These are phyloP conservation scores for Electrona antarctica DNA, from an alignment of 2,113 vertebrate species.

Conservation along the genomic window DNA sequence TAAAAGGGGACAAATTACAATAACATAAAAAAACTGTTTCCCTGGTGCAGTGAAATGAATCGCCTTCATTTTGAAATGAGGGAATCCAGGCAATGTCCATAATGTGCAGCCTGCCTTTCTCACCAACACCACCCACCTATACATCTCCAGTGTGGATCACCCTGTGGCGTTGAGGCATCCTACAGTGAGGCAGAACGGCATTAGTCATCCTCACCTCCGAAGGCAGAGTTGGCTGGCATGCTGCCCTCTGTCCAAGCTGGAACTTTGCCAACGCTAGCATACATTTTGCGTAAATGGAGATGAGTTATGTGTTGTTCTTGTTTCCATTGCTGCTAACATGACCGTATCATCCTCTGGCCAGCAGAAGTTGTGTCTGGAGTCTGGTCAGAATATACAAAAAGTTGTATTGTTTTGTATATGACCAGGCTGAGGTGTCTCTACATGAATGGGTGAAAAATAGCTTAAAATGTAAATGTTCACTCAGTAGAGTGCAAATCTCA, in stretches of 20 bases:
- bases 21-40: conserved; percentile 2
- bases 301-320: conserved; percentile 26
- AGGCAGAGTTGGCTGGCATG: conserved; percentile 46
- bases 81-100: conserved; percentile 44
- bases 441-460: too few relatives aligned
- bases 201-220: conserved; percentile 72
- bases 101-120: conserved; percentile 43
- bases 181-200: conserved; percentile 45
- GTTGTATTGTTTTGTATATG: too few relatives aligned
- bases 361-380: too few relatives aligned
- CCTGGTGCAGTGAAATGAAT: conserved; percentile 10
- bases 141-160: conserved; percentile 43
- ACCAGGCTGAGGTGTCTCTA: too few relatives aligned
- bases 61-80: conserved; percentile 19
- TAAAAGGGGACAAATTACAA: neutral
- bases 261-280: conserved; percentile 51
- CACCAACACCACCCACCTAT: conserved; percentile 49
- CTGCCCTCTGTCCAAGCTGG: conserved; percentile 52
- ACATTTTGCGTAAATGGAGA: conserved; percentile 62
- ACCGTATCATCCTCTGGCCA: conserved; percentile 23
- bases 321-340: conserved; percentile 30
- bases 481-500: too few relatives aligned
- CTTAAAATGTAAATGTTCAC: too few relatives aligned
- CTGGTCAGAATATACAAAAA: too few relatives aligned
- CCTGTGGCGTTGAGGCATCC: conserved; percentile 39